Percentiles rank a stretch among this genome's conserved stretches.
Conservation (phyloP, 2,797 vertebrate species). For the Basileuterus tristriatus region DNA sequence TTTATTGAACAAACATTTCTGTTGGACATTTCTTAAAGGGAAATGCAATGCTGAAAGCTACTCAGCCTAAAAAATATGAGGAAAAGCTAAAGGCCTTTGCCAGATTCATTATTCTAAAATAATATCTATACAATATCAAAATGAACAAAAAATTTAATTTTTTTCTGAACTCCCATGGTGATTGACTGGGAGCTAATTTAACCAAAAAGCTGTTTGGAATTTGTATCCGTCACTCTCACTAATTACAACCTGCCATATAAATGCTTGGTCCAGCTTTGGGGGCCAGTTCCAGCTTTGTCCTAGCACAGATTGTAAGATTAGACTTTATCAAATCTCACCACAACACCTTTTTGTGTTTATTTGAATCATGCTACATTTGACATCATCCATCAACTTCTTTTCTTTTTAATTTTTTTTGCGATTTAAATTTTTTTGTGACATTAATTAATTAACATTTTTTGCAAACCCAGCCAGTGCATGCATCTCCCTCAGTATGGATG, state of each 20-base stretch:
- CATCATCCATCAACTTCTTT: neutral
- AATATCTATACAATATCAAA: neutral
- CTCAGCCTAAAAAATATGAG: neutral
- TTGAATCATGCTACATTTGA: neutral
- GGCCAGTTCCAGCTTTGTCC: neutral
- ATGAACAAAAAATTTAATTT: neutral
- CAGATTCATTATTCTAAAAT: neutral
- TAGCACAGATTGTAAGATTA: neutral
- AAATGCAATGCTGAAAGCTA: neutral
- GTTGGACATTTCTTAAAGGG: neutral
- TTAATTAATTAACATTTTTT: neutral
- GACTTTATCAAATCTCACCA: neutral
- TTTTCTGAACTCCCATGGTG: neutral
- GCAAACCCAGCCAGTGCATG: neutral
- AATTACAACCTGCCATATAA: neutral
- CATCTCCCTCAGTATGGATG: fast-evolving
- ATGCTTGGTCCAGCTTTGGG: neutral
- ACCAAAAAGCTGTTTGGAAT: neutral
- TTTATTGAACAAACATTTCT: neutral
- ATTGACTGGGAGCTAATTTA: neutral
- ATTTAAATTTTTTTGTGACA: neutral
- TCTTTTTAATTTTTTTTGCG: neutral
- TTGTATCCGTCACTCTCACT: neutral
- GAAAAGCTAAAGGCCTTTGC: neutral
- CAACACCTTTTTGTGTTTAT: neutral